Base-by-base conservation (phyloP, 1,140 invertebrate species). In the Bradynema listronoti region DNA sequence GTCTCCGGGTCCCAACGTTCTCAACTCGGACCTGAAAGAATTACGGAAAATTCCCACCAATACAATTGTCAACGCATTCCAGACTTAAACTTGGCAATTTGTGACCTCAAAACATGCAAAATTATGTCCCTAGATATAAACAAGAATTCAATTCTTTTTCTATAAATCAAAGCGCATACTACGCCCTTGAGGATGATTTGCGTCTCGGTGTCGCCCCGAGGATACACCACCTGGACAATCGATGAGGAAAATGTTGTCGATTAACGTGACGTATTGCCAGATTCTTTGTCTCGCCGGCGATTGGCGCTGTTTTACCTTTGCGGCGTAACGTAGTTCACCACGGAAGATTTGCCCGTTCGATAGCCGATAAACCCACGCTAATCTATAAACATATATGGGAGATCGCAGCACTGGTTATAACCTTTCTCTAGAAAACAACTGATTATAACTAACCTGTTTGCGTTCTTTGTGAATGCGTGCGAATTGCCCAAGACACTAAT, bases 151-250 rank as follows among this genome's bases (percentile, higher is more conserved):
- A n/a, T n/a, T n/a, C n/a, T 25, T 14, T 9, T 14, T n/a, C 11
- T 36, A 62, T 14, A 61, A 63, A 29, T 14, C 24, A 39, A 65
- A 33, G 29, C 1, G 78, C 81, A 77, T 67, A 82, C 81, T 45
- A 83, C 81, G 53, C 83, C 83, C 73, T 96, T 97, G 0, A 98
- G 80, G 39, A 99, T 91, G 79, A 95, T 92, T 69, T 98, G 92
- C 1, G 88, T 87, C 68, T 96, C 91, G 6, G 83, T 82, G 61
- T 86, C 84, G 80, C 93, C 91, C 41, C 80, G 59, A 27, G 91
- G 91, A 82, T 96, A 94, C 24, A 99, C 95, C 67, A n/a, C 87
- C 95, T 24, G 95, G 95, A 83, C 94, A 99, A 83, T 99, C 95
- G 65, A 99, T 97, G 3, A 99, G 80, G 77, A 90, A 99, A 71